Evolutionary conservation across 2,888 invertebrate species (phyloP).

Genomic region (Lasioglossum figueresi): DNA sequence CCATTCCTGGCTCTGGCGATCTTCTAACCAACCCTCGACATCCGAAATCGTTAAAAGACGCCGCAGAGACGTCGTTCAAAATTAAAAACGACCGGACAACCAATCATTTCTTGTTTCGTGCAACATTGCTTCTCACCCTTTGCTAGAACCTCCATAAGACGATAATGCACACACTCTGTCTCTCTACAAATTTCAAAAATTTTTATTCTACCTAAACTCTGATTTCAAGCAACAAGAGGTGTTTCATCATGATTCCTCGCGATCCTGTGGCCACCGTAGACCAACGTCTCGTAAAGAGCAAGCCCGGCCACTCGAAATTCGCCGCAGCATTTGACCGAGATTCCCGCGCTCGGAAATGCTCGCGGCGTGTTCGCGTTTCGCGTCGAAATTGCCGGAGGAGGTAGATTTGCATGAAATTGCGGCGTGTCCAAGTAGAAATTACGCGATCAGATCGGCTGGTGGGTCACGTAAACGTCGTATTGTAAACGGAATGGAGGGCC

Average conservation of each 20-base stretch:
- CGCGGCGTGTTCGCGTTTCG: background rate
- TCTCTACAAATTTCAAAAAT: no score
- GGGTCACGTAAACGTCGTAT: slow-evolving; percentile 66
- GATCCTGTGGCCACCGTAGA: background rate
- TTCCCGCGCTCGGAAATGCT: background rate
- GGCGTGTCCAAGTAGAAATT: slow-evolving; percentile 40
- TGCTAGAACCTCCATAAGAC: no score
- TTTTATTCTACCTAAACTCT: background rate
- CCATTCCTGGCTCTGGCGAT: background rate
- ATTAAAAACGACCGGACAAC: no score
- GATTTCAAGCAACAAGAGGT: background rate
- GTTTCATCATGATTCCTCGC: background rate
- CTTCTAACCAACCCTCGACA: background rate
- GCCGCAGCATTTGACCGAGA: slow-evolving; percentile 21
- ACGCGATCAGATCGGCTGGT: slow-evolving; percentile 58
- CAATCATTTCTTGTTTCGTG: no score
- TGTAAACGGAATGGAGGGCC: slow-evolving; percentile 9
- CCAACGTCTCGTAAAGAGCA: background rate
- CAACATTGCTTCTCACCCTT: no score
- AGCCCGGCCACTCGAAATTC: slow-evolving; percentile 7
- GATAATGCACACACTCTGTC: no score
- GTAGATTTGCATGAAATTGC: slow-evolving; percentile 38
- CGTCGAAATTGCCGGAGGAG: background rate
- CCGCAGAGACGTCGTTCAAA: no score
- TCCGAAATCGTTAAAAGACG: background rate